These are phyloP conservation scores for Pelmatolapia mariae DNA, from an alignment of 2,113 vertebrate species.

Conservation along the genomic window DNA sequence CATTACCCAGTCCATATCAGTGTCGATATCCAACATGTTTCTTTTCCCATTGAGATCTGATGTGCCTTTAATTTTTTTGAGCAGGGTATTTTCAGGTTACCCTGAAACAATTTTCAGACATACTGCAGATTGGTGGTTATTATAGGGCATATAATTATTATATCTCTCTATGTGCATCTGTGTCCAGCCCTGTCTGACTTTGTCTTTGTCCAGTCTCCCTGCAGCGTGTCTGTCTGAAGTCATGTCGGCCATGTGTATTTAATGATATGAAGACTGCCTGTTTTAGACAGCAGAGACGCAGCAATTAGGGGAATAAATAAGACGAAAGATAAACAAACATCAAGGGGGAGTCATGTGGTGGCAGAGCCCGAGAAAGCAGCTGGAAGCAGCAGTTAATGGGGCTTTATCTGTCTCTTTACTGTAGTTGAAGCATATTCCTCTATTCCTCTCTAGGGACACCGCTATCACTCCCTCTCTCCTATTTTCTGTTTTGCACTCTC, in stretches of 20 bases:
- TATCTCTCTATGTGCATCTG: not conserved
- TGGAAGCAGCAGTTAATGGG: conserved; percentile 69
- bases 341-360: conserved; percentile 64
- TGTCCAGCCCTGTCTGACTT: not conserved
- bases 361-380: conserved; percentile 61
- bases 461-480: conserved; percentile 24
- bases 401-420: conserved; percentile 63
- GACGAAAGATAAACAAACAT: conserved; percentile 73
- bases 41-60: not conserved
- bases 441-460: conserved; percentile 32
- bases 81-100: not conserved
- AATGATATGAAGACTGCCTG: conserved; percentile 35
- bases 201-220: not conserved
- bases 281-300: conserved; percentile 43
- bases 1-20: not conserved
- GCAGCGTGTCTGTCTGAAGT: conserved; percentile 12
- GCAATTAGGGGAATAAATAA: conserved; percentile 70
- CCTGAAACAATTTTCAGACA: not conserved
- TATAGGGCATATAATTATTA: not conserved
- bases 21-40: not conserved
- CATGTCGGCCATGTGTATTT: conserved; percentile 11
- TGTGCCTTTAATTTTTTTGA: not conserved
- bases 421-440: conserved; percentile 41
- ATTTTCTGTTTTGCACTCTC: conserved; percentile 8
- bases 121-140: not conserved